Evolutionary conservation across 2,888 invertebrate genomes (phyloP), one percentile per base, ranked within the genome.

Genomic region (Schizotus pectinicornis): DNA sequence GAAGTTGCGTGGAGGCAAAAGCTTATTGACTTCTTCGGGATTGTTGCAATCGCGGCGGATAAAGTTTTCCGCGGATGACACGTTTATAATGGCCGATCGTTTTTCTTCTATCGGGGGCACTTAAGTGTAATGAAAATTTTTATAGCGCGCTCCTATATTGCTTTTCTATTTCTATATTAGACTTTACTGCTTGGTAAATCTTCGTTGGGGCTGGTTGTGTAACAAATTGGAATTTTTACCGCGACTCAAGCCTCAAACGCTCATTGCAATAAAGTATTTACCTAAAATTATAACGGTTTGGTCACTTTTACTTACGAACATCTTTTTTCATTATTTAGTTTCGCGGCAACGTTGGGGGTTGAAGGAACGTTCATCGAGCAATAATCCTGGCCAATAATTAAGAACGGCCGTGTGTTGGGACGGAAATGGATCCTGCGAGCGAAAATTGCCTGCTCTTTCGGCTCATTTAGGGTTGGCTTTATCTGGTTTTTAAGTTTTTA

Each of bases 51-150:
- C 7, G 13, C 63, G 62, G 56, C 48, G 51, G 61, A 59, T 64
- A 68, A 70, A 65, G 61, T 65, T 69, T 59, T 53, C 66, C 59
- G 61, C 61, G 64, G 67, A 73, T 68, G 74, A 73, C 72, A 69
- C 68, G 67, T 56, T 67, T 65, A 72, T 72, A 72, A 74, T 69
- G 67, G 69, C 56, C 63, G 69, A 64, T 72, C 68, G 67, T 71
- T 74, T 71, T 69, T 70, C 71, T 69, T 66, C 56, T 58, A 66
- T 59, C 64, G 63, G 62, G 51, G 56, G 64, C 65, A 71, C 72
- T 71, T 67, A 69, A 71, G 59, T 62, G 71, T 73, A 75, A 76
- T 76, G 76, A 75, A 74, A 73, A 74, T 67, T 74, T 74, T 74
- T 73, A 73, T 65, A 64, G 64, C 68, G 63, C 55, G 48, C 58